A percentile compares a stretch with the other conserved stretches of the same genome.
phyloP scores from a whole-genome alignment of 2,888 invertebrate species.

The Euzetes globulus region DNA sequence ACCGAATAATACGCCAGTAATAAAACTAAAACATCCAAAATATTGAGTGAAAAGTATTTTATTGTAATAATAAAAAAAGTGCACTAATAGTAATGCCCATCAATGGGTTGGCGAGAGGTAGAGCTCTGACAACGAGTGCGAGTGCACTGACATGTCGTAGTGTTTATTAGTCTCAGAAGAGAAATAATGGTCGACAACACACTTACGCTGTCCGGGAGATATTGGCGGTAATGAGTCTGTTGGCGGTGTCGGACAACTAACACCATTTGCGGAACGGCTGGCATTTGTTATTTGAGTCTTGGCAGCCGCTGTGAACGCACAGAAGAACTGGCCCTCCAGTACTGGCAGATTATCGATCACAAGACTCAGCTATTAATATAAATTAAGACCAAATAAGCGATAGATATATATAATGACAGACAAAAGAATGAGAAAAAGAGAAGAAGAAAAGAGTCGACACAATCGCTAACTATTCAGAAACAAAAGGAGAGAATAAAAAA shows the following conservation, averaged over 20 bases:
- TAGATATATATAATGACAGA: too few species aligned
- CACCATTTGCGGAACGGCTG: constrained; percentile 77
- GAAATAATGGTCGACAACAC: constrained; percentile 11
- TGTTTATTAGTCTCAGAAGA: not conserved
- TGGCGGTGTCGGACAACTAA: constrained; percentile 89
- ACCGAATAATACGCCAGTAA: too few species aligned
- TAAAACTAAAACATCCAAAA: not conserved
- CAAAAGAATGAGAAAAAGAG: not conserved
- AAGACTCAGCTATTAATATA: constrained; percentile 60
- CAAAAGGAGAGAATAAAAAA: not conserved
- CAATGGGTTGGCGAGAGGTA: not conserved
- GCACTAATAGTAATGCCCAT: not conserved
- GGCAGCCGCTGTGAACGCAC: constrained; percentile 79
- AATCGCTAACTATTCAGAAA: not conserved
- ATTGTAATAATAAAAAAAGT: constrained; percentile 10
- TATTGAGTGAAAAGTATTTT: constrained; percentile 9
- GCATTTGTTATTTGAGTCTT: constrained; percentile 70
- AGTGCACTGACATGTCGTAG: not conserved
- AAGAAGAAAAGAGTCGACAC: not conserved
- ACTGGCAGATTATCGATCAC: constrained; percentile 92
- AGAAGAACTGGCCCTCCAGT: constrained; percentile 72
- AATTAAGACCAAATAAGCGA: constrained; percentile 44
- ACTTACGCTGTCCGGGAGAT: constrained; percentile 73
- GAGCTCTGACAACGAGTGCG: not conserved
- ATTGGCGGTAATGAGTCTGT: constrained; percentile 88